These are phyloP conservation scores for Druon quercuslanigerum DNA, from an alignment of 1,140 invertebrate genomes.

Conservation along the genomic window DNA sequence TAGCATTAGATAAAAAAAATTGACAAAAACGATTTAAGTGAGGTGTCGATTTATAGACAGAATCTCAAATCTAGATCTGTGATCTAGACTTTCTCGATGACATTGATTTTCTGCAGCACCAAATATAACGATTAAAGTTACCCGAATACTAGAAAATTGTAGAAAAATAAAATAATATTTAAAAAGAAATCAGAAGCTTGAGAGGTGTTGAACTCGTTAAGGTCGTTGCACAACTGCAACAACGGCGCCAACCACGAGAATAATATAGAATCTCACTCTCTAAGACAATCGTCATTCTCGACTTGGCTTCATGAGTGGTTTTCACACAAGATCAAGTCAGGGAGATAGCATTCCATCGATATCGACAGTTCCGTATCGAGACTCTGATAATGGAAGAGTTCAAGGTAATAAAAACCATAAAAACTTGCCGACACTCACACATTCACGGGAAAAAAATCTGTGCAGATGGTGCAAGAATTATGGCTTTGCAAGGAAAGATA, in stretches of 20 bases:
- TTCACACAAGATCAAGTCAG: slow-evolving; percentile 34
- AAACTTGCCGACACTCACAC: not conserved
- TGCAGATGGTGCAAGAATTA: not conserved
- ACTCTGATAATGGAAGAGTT: not conserved
- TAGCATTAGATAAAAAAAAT: too few species aligned
- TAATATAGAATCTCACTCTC: slow-evolving; percentile 53
- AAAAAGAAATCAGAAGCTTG: not conserved
- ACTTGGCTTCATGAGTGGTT: slow-evolving; percentile 37
- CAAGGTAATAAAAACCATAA: not conserved
- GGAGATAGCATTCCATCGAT: slow-evolving; percentile 50
- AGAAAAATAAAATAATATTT: not conserved
- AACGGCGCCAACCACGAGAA: slow-evolving; percentile 46
- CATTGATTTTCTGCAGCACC: too few species aligned
- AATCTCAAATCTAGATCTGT: too few species aligned
- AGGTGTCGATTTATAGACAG: too few species aligned
- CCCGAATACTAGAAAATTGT: too few species aligned
- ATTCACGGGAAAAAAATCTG: slow-evolving; percentile 3
- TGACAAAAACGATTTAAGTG: too few species aligned
- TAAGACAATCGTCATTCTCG: slow-evolving; percentile 55
- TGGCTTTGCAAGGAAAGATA: not conserved
- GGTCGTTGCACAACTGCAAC: slow-evolving; percentile 50
- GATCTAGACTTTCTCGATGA: too few species aligned
- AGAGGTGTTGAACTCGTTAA: not conserved
- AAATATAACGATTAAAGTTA: too few species aligned
- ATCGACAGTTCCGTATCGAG: slow-evolving; percentile 36